Percentiles rank a stretch among this genome's conserved stretches.
Conservation (phyloP, 2,888 invertebrate species). For the Tiphia femorata region DNA sequence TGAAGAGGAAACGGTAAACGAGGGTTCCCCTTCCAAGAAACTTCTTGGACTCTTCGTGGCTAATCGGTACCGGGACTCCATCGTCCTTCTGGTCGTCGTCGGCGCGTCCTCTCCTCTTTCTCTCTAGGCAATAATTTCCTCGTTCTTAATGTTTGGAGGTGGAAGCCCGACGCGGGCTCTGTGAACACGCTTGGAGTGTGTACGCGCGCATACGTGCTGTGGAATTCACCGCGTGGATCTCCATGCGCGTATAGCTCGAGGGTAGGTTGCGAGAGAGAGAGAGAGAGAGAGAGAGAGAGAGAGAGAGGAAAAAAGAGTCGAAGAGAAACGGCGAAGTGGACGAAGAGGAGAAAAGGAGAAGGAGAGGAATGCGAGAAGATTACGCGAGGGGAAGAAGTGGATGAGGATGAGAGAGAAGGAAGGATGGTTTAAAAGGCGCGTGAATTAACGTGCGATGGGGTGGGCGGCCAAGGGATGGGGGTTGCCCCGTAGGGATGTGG, state of each 20-base stretch:
- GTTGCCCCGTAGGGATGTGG: slow-evolving; percentile 53
- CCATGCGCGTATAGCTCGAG: no score
- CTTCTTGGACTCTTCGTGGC: slow-evolving; percentile 9
- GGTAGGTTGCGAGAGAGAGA: no score
- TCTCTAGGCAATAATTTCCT: slow-evolving; percentile 42
- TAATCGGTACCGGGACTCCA: no score
- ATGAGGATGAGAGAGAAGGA: slow-evolving; percentile 5
- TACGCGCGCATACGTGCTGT: no score
- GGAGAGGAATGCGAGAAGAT: background rate
- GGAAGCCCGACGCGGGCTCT: slow-evolving; percentile 10
- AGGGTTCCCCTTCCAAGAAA: background rate
- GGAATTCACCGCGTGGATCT: no score
- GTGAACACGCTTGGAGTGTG: background rate
- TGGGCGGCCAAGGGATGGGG: slow-evolving; percentile 41
- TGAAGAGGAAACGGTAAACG: no score
- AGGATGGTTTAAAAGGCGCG: slow-evolving; percentile 48
- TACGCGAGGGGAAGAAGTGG: background rate
- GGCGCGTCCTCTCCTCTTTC: slow-evolving; percentile 20
- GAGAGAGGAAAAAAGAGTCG: no score
- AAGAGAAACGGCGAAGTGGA: no score
- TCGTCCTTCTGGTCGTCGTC: no score
- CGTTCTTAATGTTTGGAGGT: slow-evolving; percentile 40
- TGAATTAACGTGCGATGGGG: slow-evolving; percentile 55
- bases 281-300: no score
- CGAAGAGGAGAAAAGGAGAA: no score